phyloP scores from a whole-genome alignment of 1,140 invertebrate genomes.

The Aphidius gifuensis region DNA sequence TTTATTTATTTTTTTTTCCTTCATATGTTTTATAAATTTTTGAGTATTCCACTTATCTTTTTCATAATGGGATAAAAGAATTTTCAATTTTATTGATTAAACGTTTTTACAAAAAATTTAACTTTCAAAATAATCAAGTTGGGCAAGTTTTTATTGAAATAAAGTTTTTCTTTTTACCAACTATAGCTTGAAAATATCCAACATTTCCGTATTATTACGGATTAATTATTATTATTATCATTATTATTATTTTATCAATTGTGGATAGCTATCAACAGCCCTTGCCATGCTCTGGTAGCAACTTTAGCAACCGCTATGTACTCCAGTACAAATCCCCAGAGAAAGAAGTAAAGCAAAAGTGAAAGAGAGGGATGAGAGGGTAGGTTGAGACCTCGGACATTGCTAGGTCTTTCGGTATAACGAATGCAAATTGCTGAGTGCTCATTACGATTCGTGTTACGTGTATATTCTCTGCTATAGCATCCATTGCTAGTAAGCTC shows the following conservation, averaged over 20 bases:
- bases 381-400: too few species aligned
- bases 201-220: too few species aligned
- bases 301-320: too few species aligned
- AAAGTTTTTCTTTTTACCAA: neutral
- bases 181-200: neutral
- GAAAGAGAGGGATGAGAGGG: too few species aligned
- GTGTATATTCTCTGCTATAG: neutral
- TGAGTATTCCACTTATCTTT: neutral
- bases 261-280: neutral
- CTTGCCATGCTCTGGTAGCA: too few species aligned
- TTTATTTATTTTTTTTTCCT: too few species aligned
- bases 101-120: slow-evolving; percentile 9
- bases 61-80: slow-evolving; percentile 13
- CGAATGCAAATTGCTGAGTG: slow-evolving; percentile 27
- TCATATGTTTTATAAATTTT: too few species aligned
- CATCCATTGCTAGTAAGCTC: neutral
- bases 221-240: too few species aligned
- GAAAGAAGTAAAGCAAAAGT: too few species aligned
- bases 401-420: slow-evolving; percentile 1
- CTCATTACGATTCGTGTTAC: slow-evolving; percentile 25
- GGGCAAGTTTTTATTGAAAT: too few species aligned
- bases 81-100: slow-evolving; percentile 18
- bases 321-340: too few species aligned
- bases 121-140: neutral
- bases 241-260: slow-evolving; percentile 5